Evolutionary conservation across 2,888 invertebrate species (phyloP), one percentile per base, ranked within the genome.

Genomic region (Chaitophorus viminalis): DNA sequence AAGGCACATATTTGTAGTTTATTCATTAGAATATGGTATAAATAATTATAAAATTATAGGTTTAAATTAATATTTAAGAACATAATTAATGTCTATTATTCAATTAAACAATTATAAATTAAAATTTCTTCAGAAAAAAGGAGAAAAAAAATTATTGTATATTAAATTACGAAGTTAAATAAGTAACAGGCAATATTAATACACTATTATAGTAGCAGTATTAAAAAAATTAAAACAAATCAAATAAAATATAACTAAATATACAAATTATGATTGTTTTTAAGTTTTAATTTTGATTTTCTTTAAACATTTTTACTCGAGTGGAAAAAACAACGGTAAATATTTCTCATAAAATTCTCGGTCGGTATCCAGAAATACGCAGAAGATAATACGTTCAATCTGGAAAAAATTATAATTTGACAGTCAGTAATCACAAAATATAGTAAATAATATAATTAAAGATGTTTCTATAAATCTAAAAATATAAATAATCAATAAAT

Each of bases 301-400:
- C 74, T 21, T 11, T 36, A 11, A 52, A 52, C 17, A 72, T 72
- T 21, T n/a, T 87, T 90, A 92, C 83, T 92, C 91, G 1, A 93
- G 85, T 3, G 95, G 95, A 91, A 96, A 97, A 91, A 95, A 96
- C 90, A 94, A 92, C 90, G 95, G 95, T 91, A 96, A 91, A 72
- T 95, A 91, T 3, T 94, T 93, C 90, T 95, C 93, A 91, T 97
- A 97, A 65, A 95, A 93, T 72, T 93, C 92, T 72, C 94, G 93
- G 92, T 97, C 97, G 46, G 93, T 91, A 1, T 93, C 93, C 90
- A 95, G 91, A 90, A 96, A 97, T 6, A 96, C 92, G 90, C 96
- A 97, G 91, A 97, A 96, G 85, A 97, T 95, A 0, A 97, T 92
- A 89, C 95, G 93, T 84, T 96, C 95, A 89, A 96, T 91, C 92